These are phyloP conservation scores for Nansenia antarctica DNA, from an alignment of 2,113 vertebrate genomes.

Conservation along the genomic window DNA sequence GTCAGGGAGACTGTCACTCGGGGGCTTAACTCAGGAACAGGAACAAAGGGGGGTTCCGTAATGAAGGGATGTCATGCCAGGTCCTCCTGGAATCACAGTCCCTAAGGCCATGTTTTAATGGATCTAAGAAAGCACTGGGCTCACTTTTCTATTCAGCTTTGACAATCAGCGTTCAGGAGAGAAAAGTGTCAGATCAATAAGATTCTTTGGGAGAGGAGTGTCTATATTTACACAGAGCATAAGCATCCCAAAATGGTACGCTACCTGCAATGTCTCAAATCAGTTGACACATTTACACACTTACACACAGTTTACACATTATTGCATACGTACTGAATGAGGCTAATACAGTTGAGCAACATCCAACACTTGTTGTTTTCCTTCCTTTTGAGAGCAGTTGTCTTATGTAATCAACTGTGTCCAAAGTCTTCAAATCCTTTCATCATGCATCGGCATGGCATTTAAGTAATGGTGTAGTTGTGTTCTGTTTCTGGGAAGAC, in stretches of 20 bases:
- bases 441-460: too few species aligned
- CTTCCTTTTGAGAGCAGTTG: too few species aligned
- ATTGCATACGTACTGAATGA: too few species aligned
- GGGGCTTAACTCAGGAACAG: neutral
- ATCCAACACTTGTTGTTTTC: too few species aligned
- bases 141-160: neutral
- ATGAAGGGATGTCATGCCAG: neutral
- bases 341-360: too few species aligned
- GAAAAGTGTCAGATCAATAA: neutral
- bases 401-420: too few species aligned
- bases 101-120: neutral
- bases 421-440: too few species aligned
- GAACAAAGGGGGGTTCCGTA: neutral
- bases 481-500: neutral
- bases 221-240: neutral
- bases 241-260: too few species aligned
- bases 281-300: too few species aligned
- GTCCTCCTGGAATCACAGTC: neutral
- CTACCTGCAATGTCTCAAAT: too few species aligned
- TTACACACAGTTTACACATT: too few species aligned
- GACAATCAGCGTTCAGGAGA: neutral
- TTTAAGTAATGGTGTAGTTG: too few species aligned
- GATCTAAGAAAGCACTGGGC: neutral
- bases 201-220: neutral
- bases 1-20: neutral